These are phyloP conservation scores for Porites evermanni DNA, from an alignment of 92 coral and sea anemone genomes.

Conservation along the genomic window DNA sequence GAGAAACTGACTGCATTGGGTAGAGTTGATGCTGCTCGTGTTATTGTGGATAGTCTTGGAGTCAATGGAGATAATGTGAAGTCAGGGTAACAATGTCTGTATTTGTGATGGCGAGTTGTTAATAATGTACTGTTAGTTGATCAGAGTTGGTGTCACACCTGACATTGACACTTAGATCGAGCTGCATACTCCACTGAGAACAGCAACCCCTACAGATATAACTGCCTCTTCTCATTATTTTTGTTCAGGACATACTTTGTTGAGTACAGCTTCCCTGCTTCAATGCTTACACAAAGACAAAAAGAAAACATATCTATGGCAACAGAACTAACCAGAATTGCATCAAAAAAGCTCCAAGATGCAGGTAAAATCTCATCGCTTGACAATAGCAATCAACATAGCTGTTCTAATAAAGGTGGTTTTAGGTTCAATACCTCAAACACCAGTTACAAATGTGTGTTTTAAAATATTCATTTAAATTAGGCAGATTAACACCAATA, in stretches of 20 bases:
- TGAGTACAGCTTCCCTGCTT: constrained; percentile 91
- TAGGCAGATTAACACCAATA: too few species aligned
- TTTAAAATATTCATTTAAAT: too few species aligned
- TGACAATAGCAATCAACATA: not conserved
- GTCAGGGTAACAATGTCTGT: constrained; percentile 53
- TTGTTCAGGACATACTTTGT: constrained; percentile 84
- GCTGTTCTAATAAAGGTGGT: not conserved
- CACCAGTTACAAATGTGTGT: too few species aligned
- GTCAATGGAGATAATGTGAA: constrained; percentile 16
- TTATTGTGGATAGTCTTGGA: constrained; percentile 72
- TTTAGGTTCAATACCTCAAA: too few species aligned
- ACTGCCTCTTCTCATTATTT: not conserved
- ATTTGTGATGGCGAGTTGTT: not conserved
- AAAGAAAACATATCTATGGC: constrained; percentile 67
- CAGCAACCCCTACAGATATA: too few species aligned
- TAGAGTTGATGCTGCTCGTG: constrained; percentile 89
- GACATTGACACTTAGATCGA: too few species aligned
- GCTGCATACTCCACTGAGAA: too few species aligned
- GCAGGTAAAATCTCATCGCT: constrained; percentile 44
- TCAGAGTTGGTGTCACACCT: too few species aligned
- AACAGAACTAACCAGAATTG: constrained; percentile 94
- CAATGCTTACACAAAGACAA: constrained; percentile 59
- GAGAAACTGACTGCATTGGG: constrained; percentile 92
- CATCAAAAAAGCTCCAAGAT: constrained; percentile 79
- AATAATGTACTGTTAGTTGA: not conserved